Evolutionary conservation across 1,140 invertebrate genomes (phyloP).

Genomic region (Drosophila orosa): DNA sequence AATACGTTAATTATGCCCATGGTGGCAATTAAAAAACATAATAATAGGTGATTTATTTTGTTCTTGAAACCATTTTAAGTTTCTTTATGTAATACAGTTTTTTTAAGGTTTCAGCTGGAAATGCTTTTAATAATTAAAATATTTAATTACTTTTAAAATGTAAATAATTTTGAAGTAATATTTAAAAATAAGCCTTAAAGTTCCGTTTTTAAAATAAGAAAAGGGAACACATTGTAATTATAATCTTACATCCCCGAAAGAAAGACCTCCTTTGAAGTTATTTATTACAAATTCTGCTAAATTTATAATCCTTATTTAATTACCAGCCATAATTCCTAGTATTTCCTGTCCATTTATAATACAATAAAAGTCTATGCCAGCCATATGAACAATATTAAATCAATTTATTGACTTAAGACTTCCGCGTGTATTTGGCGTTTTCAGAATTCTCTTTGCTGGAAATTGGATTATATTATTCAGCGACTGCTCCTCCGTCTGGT

Average conservation of each 20-base stretch:
- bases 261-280: neutral
- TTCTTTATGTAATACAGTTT: neutral
- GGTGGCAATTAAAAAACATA: neutral
- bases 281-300: neutral
- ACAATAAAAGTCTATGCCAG: neutral
- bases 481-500: constrained; percentile 2
- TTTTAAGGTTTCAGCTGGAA: neutral
- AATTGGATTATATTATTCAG: constrained; percentile 22
- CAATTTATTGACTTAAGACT: constrained; percentile 35
- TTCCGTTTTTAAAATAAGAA: neutral
- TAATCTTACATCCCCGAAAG: neutral
- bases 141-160: neutral
- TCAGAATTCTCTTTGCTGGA: constrained; percentile 1
- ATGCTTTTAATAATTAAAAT: too few relatives aligned
- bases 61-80: neutral
- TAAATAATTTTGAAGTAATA: rapidly evolving
- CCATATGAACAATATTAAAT: neutral
- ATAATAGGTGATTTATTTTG: neutral
- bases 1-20: constrained; percentile 1
- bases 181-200: neutral
- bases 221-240: neutral
- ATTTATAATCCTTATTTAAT: neutral
- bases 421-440: constrained; percentile 15
- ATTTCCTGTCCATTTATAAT: constrained; percentile 1
- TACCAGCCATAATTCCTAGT: neutral